Percentiles rank a stretch among this genome's conserved stretches.
Conservation (phyloP, 2,113 vertebrate genomes). For the Pavo muticus region DNA sequence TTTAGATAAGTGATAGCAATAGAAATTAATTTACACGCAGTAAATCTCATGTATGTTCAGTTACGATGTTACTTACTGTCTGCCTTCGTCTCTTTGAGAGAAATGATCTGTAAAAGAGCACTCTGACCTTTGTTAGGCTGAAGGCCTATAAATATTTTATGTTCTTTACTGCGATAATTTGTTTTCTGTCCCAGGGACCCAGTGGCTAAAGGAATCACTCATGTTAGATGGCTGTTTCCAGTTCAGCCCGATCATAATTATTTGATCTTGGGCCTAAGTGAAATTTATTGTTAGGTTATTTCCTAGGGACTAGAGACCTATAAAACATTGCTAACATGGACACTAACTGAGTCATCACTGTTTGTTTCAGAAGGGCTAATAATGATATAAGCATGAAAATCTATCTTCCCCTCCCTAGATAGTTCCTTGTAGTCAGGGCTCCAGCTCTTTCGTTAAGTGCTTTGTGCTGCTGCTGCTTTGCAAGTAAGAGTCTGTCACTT, state of each 20-base stretch:
- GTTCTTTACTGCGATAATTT: neutral
- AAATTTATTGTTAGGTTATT: neutral
- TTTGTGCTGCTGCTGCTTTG: neutral
- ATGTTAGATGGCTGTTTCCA: neutral
- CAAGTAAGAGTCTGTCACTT: neutral
- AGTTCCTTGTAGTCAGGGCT: fast-evolving
- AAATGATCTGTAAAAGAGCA: slow-evolving; percentile 30
- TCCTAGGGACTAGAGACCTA: neutral
- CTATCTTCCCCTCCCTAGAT: neutral
- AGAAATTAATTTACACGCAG: neutral
- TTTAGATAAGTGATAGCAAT: neutral
- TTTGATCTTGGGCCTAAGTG: slow-evolving; percentile 4
- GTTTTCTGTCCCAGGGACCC: slow-evolving; percentile 37
- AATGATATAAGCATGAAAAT: neutral
- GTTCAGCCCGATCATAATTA: neutral
- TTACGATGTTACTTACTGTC: neutral
- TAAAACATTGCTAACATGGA: neutral
- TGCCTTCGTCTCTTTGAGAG: neutral
- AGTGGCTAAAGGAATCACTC: neutral
- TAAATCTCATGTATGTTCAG: neutral
- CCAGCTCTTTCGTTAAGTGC: neutral
- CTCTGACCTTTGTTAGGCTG: slow-evolving; percentile 14
- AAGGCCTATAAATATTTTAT: slow-evolving; percentile 12
- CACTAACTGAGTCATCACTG: neutral
- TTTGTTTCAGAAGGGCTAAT: neutral